Percentiles rank a stretch among this genome's conserved stretches.
phyloP scores from a whole-genome alignment of 2,113 vertebrate genomes.

The Gymnobelideus leadbeateri region DNA sequence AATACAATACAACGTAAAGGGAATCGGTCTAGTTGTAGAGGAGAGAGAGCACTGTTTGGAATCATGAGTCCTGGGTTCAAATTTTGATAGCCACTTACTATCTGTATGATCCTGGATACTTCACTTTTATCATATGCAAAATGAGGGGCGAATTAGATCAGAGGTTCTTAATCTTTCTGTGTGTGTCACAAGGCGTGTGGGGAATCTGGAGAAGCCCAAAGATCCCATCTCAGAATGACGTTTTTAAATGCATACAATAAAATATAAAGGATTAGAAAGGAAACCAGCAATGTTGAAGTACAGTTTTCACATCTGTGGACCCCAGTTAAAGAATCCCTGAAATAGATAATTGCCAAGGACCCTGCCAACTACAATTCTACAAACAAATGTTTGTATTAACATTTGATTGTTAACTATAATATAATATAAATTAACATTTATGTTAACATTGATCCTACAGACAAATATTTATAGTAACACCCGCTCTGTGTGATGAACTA shows the following conservation, averaged over 20 bases:
- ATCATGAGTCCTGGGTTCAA: background rate
- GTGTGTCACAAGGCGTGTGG: background rate
- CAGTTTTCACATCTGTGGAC: background rate
- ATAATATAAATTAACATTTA: no score
- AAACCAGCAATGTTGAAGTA: background rate
- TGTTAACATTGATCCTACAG: no score
- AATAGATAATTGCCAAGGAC: background rate
- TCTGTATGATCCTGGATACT: background rate
- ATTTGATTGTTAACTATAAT: no score
- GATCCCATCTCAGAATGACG: background rate
- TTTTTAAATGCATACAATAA: background rate
- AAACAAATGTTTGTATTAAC: background rate
- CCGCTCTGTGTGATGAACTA: background rate
- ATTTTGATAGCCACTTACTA: background rate
- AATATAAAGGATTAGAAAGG: background rate
- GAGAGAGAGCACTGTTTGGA: background rate
- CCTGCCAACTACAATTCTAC: background rate
- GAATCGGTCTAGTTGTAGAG: background rate
- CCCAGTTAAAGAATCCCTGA: background rate
- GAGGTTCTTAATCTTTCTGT: background rate
- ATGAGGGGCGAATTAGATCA: background rate
- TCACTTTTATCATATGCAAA: background rate
- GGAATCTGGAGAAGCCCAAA: background rate
- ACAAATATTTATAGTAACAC: background rate
- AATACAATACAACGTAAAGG: background rate